Base-by-base conservation (phyloP, 1,140 invertebrate genomes). In the Drosophila asahinai region DNA sequence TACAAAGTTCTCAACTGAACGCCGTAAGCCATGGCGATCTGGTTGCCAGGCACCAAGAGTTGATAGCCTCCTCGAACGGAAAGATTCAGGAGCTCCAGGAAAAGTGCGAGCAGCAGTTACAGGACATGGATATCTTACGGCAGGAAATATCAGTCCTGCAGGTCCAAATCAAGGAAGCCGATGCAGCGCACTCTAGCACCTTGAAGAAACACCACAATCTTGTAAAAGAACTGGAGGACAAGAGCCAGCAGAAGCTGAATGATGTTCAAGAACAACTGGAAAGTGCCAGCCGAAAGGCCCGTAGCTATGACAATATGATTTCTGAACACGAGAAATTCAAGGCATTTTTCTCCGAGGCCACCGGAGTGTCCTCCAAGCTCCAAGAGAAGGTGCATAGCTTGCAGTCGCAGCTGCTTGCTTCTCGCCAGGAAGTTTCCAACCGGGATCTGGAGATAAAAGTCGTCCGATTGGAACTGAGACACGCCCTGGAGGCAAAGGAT, bases 131-230 rank as follows among this genome's bases (percentile, higher is more conserved):
- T 2, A 48, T 19, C 4, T 22, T 87, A 1, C 49, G 49, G 17
- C 17, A 33, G 11, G 76, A 83, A 15, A 86, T 83, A 27, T 38
- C 12, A 7, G 2, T 19, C 0, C 27, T 89, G 27, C 17, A 70
- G 7, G 25, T 0, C 0, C 40, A 49, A 8, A 19, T 90, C 1
- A 43, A 63, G 12, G 47, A 78, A 3, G 25, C 36, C 0, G 45
- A 47, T 2, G 17, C 5, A 0, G 25, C 58, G 27, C 38, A 27
- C 5, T 36, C 12, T 1, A n/a, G 2, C 14, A 57, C 36, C 15
- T 25, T 64, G 5, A 15, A 60, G 25, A 30, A 42, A 9, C 17
- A 30, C 7, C 12, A 40, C 3, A 22, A 67, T 8, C 30, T 73
- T 17, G 17, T 47, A 14, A 0, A 8, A 5, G 7, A 74, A 11